These are phyloP conservation scores for Taeniopygia guttata DNA, from an alignment of 2,797 vertebrate genomes.

Conservation along the genomic window DNA sequence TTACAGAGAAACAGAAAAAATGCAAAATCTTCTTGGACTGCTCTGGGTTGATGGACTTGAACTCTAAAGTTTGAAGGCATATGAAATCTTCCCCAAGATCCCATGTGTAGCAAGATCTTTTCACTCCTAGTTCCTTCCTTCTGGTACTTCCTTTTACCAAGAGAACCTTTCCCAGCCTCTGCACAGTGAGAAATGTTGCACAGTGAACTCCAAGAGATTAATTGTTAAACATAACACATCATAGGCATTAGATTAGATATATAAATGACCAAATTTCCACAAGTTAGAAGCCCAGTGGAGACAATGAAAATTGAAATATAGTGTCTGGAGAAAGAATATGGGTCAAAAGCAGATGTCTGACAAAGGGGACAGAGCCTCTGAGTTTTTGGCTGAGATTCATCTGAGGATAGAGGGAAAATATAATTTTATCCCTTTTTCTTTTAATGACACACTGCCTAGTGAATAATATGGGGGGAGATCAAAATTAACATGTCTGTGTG, in stretches of 20 bases:
- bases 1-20: background rate
- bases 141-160: background rate
- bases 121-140: background rate
- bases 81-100: background rate
- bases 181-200: background rate
- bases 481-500: background rate
- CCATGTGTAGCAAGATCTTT: background rate
- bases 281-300: background rate
- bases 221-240: background rate
- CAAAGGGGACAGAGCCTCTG: background rate
- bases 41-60: background rate
- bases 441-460: background rate
- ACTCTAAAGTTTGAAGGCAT: background rate
- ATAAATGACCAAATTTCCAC: background rate
- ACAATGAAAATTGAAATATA: background rate
- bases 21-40: background rate
- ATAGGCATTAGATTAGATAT: background rate
- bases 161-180: background rate
- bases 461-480: background rate
- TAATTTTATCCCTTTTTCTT: background rate
- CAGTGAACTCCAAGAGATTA: background rate
- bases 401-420: background rate
- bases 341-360: background rate
- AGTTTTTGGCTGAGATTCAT: background rate
- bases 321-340: background rate